Conservation (phyloP, 2,797 vertebrate genomes). For the Pitangus sulphuratus region DNA sequence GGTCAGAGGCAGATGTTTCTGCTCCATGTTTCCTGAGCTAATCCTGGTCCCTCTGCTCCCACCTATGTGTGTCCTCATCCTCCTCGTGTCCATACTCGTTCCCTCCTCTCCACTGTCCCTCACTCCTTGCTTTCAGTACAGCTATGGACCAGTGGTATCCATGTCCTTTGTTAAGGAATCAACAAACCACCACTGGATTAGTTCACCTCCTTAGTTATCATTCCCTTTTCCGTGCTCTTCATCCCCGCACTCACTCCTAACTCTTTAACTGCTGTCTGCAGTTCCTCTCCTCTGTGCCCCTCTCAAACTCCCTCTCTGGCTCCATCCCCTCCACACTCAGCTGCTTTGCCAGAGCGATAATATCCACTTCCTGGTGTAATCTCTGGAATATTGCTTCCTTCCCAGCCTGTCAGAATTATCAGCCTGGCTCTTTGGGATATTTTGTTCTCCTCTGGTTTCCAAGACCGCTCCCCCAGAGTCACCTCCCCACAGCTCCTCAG, state of each 20-base stretch:
- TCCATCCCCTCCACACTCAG: neutral
- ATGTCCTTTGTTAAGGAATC: neutral
- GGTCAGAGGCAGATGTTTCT: neutral
- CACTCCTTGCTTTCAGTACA: fast-evolving
- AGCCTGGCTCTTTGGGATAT: neutral
- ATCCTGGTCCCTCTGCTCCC: neutral
- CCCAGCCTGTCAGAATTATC: conserved; percentile 17
- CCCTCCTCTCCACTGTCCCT: neutral
- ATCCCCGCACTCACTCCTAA: fast-evolving
- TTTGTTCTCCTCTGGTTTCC: neutral
- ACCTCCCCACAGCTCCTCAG: neutral
- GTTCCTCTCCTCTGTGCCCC: neutral
- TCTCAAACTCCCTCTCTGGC: neutral
- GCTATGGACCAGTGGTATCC: neutral
- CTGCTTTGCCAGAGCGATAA: neutral
- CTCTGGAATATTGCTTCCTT: conserved; percentile 1
- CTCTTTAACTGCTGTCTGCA: neutral
- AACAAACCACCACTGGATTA: neutral
- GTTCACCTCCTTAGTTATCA: neutral
- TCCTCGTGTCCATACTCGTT: fast-evolving
- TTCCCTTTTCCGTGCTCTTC: neutral
- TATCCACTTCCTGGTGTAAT: neutral
- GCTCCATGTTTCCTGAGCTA: neutral
- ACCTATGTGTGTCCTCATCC: neutral
- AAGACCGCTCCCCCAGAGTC: neutral